These are phyloP conservation scores for Microhierax caerulescens DNA, from an alignment of 2,797 vertebrate genomes.

Conservation along the genomic window DNA sequence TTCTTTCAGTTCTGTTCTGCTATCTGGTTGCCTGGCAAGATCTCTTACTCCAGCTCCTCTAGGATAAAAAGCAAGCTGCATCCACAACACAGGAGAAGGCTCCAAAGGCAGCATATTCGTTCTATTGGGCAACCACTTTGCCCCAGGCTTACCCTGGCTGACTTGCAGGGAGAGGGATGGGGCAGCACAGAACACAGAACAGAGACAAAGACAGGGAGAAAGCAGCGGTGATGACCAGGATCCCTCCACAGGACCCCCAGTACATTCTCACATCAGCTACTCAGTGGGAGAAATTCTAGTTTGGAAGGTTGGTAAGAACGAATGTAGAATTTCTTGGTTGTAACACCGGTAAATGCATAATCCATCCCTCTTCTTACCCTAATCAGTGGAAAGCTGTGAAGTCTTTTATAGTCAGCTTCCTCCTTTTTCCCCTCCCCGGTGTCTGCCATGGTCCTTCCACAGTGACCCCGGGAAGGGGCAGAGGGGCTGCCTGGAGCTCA, in stretches of 20 bases:
- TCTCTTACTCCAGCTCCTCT: background rate
- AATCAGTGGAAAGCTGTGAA: slow-evolving; percentile 95
- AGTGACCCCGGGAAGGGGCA: background rate
- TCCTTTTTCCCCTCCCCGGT: slow-evolving; percentile 92
- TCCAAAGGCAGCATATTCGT: background rate
- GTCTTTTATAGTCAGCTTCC: slow-evolving; percentile 95
- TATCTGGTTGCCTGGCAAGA: background rate
- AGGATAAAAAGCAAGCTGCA: background rate
- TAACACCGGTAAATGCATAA: background rate
- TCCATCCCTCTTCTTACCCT: slow-evolving; percentile 79
- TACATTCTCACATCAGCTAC: background rate
- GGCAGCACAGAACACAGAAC: too few relatives aligned
- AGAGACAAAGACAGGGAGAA: background rate
- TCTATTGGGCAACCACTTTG: background rate
- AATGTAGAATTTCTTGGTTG: background rate
- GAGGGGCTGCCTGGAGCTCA: background rate
- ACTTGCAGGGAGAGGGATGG: background rate
- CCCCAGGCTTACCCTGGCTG: background rate
- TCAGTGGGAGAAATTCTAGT: background rate
- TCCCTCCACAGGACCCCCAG: background rate
- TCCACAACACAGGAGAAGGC: background rate
- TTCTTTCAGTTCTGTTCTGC: background rate
- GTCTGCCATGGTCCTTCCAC: slow-evolving; percentile 80
- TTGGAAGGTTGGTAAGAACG: background rate
- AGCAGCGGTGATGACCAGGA: background rate